These are phyloP conservation scores for Cephalopterus ornatus DNA, from an alignment of 2,113 vertebrate species.

Conservation along the genomic window DNA sequence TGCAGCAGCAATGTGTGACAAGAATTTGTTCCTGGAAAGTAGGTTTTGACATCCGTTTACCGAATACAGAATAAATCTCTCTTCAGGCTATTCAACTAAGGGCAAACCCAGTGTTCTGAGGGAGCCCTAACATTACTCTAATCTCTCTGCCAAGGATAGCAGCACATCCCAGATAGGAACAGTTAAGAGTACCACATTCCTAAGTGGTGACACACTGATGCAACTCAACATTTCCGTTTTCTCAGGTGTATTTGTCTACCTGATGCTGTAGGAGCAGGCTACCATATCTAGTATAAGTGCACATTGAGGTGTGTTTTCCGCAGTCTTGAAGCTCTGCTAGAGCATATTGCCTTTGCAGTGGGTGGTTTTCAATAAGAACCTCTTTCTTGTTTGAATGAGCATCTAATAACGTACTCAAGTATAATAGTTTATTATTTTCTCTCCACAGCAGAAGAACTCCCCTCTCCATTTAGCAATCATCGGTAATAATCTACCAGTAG, in stretches of 20 bases:
- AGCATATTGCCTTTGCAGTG: neutral
- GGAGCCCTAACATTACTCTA: neutral
- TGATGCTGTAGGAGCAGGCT: neutral
- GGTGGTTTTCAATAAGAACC: neutral
- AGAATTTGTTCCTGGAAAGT: neutral
- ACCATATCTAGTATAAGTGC: neutral
- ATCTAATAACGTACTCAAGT: neutral
- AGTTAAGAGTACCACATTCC: fast-evolving
- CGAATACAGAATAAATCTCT: neutral
- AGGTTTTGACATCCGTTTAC: neutral
- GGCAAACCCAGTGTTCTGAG: neutral
- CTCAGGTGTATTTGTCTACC: neutral
- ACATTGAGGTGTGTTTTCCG: neutral
- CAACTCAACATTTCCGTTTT: neutral
- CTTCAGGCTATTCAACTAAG: neutral
- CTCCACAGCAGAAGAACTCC: constrained; percentile 77
- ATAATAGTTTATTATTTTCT: constrained; percentile 21
- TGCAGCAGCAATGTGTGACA: neutral
- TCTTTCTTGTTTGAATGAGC: neutral
- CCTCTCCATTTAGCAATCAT: constrained; percentile 86
- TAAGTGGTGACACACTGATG: too few species aligned
- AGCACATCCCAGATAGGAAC: neutral
- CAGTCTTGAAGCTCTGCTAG: neutral
- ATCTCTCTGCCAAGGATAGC: neutral
- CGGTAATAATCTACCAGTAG: constrained; percentile 73